Percentiles rank a stretch among this genome's conserved stretches.
phyloP scores from a whole-genome alignment of 2,797 vertebrate species.

The Melanotaenia parkinsoni region DNA sequence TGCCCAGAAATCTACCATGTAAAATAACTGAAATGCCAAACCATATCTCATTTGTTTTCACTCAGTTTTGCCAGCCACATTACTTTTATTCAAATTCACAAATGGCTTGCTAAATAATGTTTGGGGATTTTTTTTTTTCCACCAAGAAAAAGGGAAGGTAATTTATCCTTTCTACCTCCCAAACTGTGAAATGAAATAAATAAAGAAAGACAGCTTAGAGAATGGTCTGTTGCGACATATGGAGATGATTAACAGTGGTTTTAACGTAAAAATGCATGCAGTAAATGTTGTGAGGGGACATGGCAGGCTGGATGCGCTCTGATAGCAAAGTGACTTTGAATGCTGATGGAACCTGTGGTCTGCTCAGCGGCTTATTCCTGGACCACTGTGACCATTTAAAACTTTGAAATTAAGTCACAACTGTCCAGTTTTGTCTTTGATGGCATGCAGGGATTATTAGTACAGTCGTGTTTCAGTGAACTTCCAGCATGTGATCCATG shows the following conservation, averaged over 20 bases:
- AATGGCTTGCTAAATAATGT: slow-evolving; percentile 68
- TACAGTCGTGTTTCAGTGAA: slow-evolving; percentile 41
- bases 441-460: slow-evolving; percentile 58
- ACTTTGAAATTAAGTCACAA: slow-evolving; percentile 50
- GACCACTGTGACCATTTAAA: slow-evolving; percentile 54
- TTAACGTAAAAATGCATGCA: slow-evolving; percentile 58
- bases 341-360: slow-evolving; percentile 31
- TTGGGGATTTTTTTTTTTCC: slow-evolving; percentile 72
- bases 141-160: slow-evolving; percentile 58
- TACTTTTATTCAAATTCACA: slow-evolving; percentile 76
- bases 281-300: slow-evolving; percentile 36
- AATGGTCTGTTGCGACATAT: slow-evolving; percentile 59
- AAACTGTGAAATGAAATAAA: slow-evolving; percentile 72
- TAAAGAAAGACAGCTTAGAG: slow-evolving; percentile 57
- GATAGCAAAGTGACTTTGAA: slow-evolving; percentile 46
- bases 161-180: slow-evolving; percentile 63
- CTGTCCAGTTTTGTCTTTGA: slow-evolving; percentile 58
- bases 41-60: slow-evolving; percentile 74
- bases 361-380: slow-evolving; percentile 37
- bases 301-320: slow-evolving; percentile 31
- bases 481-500: slow-evolving; percentile 45
- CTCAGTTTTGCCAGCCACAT: slow-evolving; percentile 70
- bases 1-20: slow-evolving; percentile 71
- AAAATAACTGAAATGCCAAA: slow-evolving; percentile 81
- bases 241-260: slow-evolving; percentile 67